phyloP scores from a whole-genome alignment of 2,888 invertebrate species.

The Argyresthia goedartella region DNA sequence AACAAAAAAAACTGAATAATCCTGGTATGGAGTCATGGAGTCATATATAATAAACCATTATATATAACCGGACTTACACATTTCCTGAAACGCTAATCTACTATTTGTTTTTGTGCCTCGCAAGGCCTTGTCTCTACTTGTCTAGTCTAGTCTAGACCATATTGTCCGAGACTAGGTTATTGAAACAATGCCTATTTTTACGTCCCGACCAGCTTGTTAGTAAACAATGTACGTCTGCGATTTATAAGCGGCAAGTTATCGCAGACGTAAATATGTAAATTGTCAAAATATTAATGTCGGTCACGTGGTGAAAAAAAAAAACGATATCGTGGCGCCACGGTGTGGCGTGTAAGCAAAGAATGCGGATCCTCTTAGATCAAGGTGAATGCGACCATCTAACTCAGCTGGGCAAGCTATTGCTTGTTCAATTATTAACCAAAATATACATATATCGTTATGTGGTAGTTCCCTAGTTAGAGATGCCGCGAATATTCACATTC shows the following conservation, averaged over 20 bases:
- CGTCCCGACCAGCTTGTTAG: neutral
- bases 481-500: too few species aligned
- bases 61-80: too few species aligned
- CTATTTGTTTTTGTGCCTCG: too few species aligned
- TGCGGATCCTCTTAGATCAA: slow-evolving; percentile 67
- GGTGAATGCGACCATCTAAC: slow-evolving; percentile 40
- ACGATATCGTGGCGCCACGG: slow-evolving; percentile 37
- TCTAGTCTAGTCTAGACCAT: neutral
- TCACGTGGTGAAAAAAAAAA: slow-evolving; percentile 10
- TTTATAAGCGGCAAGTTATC: neutral
- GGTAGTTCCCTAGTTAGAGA: too few species aligned
- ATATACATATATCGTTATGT: neutral
- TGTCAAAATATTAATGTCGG: slow-evolving; percentile 61
- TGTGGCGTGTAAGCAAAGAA: slow-evolving; percentile 46
- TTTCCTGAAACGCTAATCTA: too few species aligned
- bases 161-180: neutral
- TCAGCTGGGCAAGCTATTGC: slow-evolving; percentile 1
- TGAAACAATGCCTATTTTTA: neutral
- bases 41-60: too few species aligned
- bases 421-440: neutral
- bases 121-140: too few species aligned
- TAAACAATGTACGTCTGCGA: neutral
- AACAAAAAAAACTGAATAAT: too few species aligned
- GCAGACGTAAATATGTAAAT: neutral
- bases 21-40: too few species aligned